phyloP scores from a whole-genome alignment of 2,888 invertebrate species.

The Diarsia mendica region DNA sequence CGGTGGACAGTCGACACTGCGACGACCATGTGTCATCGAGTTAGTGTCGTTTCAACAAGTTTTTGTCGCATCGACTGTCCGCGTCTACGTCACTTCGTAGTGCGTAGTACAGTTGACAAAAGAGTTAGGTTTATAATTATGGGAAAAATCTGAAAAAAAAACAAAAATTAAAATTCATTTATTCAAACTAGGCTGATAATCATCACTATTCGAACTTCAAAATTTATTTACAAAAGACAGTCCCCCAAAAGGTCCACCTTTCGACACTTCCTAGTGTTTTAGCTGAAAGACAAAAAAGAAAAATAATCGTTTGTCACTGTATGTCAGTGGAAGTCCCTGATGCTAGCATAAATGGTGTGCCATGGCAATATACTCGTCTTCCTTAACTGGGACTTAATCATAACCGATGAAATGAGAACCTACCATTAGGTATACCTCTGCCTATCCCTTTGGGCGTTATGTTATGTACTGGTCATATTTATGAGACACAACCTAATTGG shows the following conservation, averaged over 20 bases:
- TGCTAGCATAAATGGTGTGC: not conserved
- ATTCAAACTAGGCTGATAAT: too few relatives aligned
- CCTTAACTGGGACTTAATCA: not conserved
- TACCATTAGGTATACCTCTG: not conserved
- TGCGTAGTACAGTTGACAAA: conserved; percentile 2
- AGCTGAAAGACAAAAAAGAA: too few relatives aligned
- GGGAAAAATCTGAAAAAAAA: not conserved
- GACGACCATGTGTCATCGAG: conserved; percentile 40
- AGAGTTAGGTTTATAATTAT: not conserved
- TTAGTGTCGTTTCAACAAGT: conserved; percentile 51
- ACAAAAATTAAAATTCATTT: too few relatives aligned
- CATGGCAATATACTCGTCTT: not conserved
- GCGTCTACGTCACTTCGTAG: conserved; percentile 14
- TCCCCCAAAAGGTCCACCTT: too few relatives aligned
- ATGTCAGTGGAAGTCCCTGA: not conserved
- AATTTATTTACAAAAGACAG: too few relatives aligned
- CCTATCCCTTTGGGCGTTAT: not conserved
- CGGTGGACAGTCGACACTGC: conserved; percentile 15
- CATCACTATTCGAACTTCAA: too few relatives aligned
- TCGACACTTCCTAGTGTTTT: too few relatives aligned
- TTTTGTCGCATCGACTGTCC: conserved; percentile 39
- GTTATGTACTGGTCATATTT: not conserved
- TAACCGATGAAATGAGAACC: not conserved
- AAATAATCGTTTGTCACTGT: too few relatives aligned
- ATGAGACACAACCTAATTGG: not conserved